Base-by-base conservation (phyloP, 1,140 invertebrate species). In the Cephus cinctus region DNA sequence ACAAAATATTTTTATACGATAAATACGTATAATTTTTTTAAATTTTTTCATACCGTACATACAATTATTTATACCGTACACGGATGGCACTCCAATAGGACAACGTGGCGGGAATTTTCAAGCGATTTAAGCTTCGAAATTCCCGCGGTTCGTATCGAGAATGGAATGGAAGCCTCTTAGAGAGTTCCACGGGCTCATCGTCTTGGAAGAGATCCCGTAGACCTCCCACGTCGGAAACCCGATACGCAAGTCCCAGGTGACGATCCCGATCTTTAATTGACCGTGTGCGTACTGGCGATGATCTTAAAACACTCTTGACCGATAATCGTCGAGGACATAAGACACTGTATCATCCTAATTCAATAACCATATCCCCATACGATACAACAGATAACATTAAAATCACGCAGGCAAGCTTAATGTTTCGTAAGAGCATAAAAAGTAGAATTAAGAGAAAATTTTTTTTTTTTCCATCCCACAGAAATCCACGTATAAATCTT, bases 201-300 rank as follows among this genome's bases (percentile, higher is more conserved):
- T 59, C 27, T 55, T 58, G 71, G 66, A 73, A 74, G 56, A 57
- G 66, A 73, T 46, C 50, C 45, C 31, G 19, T 34, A 61, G 70
- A 74, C 71, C 71, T 66, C 71, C 70, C 70, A 73, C 69, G 70
- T 69, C 55, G 70, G 63, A 61, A 72, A 73, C 63, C 57, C 55
- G 67, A 72, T 65, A 66, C 48, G 46, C 52, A 43, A 36, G 55
- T 43, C 56, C 52, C 56, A 58, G 65, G 61, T 69, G 67, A 70
- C 67, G 67, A 71, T 72, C 68, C 54, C 61, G 52, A 72, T 69
- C 51, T 55, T 54, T 72, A 73, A 73, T 73, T 73, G 69, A 73
- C 62, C 67, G 60, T 71, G 48, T 45, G 53, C 42, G 53, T 48
- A 46, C 39, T 58, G 59, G 52, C 62, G 62, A 67, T 70, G 67